phyloP scores from a whole-genome alignment of 1,140 invertebrate genomes.

The Microplitis demolitor region DNA sequence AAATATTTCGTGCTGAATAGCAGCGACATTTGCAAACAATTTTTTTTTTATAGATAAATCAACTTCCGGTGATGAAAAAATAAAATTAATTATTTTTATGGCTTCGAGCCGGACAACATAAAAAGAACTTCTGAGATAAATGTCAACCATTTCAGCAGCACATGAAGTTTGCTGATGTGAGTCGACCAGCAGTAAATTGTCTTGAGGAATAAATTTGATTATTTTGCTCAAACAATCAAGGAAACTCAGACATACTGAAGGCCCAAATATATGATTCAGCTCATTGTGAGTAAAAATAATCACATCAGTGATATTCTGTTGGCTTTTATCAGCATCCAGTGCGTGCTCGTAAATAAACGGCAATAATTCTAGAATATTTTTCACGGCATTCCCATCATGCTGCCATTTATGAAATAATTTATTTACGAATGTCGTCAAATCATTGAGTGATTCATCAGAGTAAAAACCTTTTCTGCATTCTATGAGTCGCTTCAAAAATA shows the following conservation, averaged over 20 bases:
- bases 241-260: slow-evolving; percentile 40
- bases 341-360: slow-evolving; percentile 38
- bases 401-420: slow-evolving; percentile 32
- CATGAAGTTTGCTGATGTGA: slow-evolving; percentile 10
- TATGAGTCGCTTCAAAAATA: slow-evolving; percentile 34
- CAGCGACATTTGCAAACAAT: slow-evolving; percentile 44
- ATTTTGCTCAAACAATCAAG: slow-evolving; percentile 48
- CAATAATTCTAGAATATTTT: slow-evolving; percentile 36
- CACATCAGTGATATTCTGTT: slow-evolving; percentile 20
- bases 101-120: slow-evolving; percentile 53
- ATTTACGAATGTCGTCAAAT: slow-evolving; percentile 30
- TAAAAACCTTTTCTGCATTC: slow-evolving; percentile 24
- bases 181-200: slow-evolving; percentile 15
- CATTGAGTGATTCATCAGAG: slow-evolving; percentile 19
- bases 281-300: slow-evolving; percentile 22
- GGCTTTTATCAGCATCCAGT: background rate
- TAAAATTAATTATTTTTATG: slow-evolving; percentile 45
- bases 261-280: slow-evolving; percentile 39
- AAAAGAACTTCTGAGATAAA: slow-evolving; percentile 49
- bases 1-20: slow-evolving; percentile 1
- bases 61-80: slow-evolving; percentile 39
- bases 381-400: slow-evolving; percentile 31
- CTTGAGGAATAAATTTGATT: slow-evolving; percentile 35
- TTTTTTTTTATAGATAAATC: slow-evolving; percentile 39
- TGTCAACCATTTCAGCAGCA: slow-evolving; percentile 17